Evolutionary conservation across 2,113 vertebrate species (phyloP).

Genomic region (Pomatostomus ruficeps): DNA sequence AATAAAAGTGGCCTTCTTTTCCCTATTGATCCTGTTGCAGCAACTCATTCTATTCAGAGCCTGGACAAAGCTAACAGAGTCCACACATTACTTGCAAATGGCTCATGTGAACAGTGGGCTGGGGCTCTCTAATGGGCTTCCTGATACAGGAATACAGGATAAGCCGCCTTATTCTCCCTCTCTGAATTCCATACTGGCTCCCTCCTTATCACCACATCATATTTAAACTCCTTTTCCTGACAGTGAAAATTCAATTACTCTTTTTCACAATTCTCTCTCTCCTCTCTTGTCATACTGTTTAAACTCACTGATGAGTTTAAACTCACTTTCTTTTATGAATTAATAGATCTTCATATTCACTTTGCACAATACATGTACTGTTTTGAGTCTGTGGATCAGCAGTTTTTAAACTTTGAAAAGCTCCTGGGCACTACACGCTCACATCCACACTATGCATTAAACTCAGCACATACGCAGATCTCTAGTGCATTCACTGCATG

Average conservation of each 20-base stretch:
- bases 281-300: not conserved
- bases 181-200: not conserved
- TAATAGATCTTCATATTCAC: not conserved
- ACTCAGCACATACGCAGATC: accelerated
- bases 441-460: accelerated
- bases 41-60: not conserved
- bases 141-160: not conserved
- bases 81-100: not conserved
- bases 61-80: not conserved
- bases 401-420: not conserved
- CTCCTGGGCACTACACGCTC: not conserved
- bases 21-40: not conserved
- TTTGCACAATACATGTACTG: not conserved
- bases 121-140: not conserved
- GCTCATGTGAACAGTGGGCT: not conserved
- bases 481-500: not conserved
- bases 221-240: not conserved
- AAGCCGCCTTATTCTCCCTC: not conserved
- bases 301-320: not conserved
- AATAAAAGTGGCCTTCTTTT: not conserved
- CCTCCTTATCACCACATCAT: not conserved
- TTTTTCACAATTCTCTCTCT: not conserved
- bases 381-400: not conserved
- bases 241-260: not conserved
- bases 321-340: not conserved